phyloP scores from a whole-genome alignment of 2,888 invertebrate species.

The Standfussiana lucernea region DNA sequence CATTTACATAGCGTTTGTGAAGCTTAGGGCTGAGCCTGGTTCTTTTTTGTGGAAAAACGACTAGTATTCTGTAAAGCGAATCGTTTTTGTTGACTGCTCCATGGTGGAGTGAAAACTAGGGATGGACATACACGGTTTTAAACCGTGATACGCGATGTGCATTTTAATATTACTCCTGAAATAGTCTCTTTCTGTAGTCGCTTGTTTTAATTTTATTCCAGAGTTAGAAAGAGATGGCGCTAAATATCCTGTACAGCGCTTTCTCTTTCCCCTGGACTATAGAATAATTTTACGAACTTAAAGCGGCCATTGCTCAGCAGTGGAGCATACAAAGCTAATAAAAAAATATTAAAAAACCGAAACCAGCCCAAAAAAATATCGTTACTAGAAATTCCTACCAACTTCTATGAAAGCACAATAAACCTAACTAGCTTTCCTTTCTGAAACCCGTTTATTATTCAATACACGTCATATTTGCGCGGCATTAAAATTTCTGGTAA shows the following conservation, averaged over 20 bases:
- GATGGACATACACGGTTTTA: not conserved
- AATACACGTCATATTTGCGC: conserved; percentile 53
- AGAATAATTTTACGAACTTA: not conserved
- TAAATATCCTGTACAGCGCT: too few relatives aligned
- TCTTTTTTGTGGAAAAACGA: conserved; percentile 11
- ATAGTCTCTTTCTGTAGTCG: not conserved
- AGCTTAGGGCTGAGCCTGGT: conserved; percentile 28
- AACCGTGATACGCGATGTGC: not conserved
- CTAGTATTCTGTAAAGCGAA: not conserved
- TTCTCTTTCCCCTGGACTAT: not conserved
- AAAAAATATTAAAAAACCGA: too few relatives aligned
- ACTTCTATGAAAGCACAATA: conserved; percentile 32
- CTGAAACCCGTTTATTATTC: conserved; percentile 52
- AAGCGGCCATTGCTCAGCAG: too few relatives aligned
- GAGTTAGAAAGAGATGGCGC: too few relatives aligned
- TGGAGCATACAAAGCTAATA: too few relatives aligned
- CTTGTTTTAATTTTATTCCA: too few relatives aligned
- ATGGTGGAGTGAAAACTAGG: not conserved
- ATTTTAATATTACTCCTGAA: not conserved
- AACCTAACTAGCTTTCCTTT: conserved; percentile 17
- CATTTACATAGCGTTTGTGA: conserved; percentile 68
- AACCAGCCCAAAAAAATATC: conserved; percentile 2
- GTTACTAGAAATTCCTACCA: not conserved
- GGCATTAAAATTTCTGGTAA: conserved; percentile 47
- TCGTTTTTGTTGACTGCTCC: not conserved